Evolutionary conservation across 2,113 vertebrate species (phyloP).

Genomic region (Lepus europaeus): DNA sequence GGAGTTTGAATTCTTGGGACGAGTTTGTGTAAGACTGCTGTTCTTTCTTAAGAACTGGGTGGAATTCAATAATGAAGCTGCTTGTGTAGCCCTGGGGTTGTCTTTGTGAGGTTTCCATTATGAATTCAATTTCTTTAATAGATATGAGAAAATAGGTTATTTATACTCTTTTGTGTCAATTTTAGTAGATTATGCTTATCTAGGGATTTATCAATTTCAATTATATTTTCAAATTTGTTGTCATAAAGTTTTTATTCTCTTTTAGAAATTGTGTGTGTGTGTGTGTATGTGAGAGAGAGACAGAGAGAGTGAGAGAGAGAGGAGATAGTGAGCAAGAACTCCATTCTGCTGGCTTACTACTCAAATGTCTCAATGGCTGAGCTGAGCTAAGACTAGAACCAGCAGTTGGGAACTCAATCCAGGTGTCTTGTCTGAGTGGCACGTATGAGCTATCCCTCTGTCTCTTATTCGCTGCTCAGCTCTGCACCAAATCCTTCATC

Average conservation of each 20-base stretch:
- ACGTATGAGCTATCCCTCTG: no score
- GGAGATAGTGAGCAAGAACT: no score
- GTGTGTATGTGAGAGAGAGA: no score
- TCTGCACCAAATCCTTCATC: not conserved
- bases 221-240: slow-evolving; percentile 5
- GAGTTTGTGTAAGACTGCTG: not conserved
- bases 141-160: not conserved
- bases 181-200: slow-evolving; percentile 36
- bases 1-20: not conserved
- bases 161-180: not conserved
- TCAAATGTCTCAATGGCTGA: no score
- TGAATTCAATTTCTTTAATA: not conserved
- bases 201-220: not conserved
- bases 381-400: no score
- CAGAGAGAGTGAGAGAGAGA: no score
- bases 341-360: no score
- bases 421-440: no score
- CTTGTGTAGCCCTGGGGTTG: not conserved
- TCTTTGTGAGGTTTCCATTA: not conserved
- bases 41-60: not conserved
- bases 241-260: not conserved
- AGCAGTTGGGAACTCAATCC: no score
- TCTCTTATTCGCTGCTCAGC: not conserved
- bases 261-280: not conserved
- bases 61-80: not conserved